phyloP scores from a whole-genome alignment of 2,113 vertebrate species.

The Thryonomys swinderianus region DNA sequence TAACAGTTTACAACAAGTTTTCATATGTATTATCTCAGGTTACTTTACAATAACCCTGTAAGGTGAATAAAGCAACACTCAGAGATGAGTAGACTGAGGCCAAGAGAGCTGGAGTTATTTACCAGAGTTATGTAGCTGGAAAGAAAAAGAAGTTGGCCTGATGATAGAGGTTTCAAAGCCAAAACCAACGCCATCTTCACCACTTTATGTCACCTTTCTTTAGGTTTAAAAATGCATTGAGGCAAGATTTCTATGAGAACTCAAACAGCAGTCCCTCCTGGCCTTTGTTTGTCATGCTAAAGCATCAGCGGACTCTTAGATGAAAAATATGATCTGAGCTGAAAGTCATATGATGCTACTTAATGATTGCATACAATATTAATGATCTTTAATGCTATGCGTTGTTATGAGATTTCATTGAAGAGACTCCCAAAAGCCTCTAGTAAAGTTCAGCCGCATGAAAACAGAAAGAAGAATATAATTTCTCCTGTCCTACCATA shows the following conservation, averaged over 20 bases:
- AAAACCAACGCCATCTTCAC: not conserved
- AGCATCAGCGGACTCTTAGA: not conserved
- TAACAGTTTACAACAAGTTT: conserved; percentile 55
- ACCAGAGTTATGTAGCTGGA: not conserved
- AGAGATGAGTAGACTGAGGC: not conserved
- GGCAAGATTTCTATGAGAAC: not conserved
- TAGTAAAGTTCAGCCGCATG: not conserved
- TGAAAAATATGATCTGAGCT: conserved; percentile 25
- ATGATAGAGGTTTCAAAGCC: not conserved
- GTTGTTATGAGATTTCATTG: conserved; percentile 35
- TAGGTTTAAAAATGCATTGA: not conserved
- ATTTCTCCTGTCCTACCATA: not conserved
- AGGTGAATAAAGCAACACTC: not conserved
- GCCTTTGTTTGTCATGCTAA: conserved; percentile 28
- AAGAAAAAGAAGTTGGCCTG: not conserved
- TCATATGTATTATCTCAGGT: conserved; percentile 17
- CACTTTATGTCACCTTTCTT: not conserved
- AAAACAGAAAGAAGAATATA: not conserved
- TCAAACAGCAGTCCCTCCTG: not conserved
- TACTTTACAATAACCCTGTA: not conserved
- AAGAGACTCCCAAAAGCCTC: not conserved
- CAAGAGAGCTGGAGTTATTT: not conserved
- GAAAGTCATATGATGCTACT: conserved; percentile 41
- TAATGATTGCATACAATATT: conserved; percentile 61
- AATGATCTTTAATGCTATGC: conserved; percentile 58